Evolutionary conservation across 2,797 vertebrate genomes (phyloP), one percentile per base, ranked within the genome.

Genomic region (Leptatherina wallacei): DNA sequence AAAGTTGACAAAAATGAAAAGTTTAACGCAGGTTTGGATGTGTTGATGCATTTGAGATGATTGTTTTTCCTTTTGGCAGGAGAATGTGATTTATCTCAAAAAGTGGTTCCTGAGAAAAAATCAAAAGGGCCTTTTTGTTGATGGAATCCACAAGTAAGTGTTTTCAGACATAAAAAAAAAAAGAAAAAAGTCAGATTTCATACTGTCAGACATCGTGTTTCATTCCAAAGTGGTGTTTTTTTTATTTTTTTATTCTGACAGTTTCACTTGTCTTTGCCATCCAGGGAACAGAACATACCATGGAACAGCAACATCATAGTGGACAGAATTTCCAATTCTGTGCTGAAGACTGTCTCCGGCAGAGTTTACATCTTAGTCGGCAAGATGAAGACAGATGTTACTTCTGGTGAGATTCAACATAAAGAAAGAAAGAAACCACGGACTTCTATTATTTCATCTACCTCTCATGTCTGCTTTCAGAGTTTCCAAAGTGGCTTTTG

Each of bases 221-320:
- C 14, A 69, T 30, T 54, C 24, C 6, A 47, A 2, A 42, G 18
- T 24, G 5, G 12, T 0, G 35, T 42, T 2, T 40, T 6, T 64
- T 51, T 71, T 6, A 54, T 2, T 3, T 24, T 27, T n/a, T 61
- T 66, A 64, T n/a, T 20, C 13, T 3, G 11, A 0, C 0, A 13
- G 12, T 49, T 57, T 57, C 51, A 10, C 51, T 65, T 54, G 0
- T 77, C 1, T 67, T 75, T 61, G 63, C 40, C 30, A 27, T 22
- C 13, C 59, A 96, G 95, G 61, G 88, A 93, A 2, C 59, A 88
- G n/a, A 89, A 87, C n/a, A 69, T 89, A 35, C 81, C 69, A 0
- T 96, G 95, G 95, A 92, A 95, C 80, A 96, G 93, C 57, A 96
- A 93, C 83, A 73, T 92, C 70, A 88, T 96, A 9, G 63, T 67